Evolutionary conservation across 92 coral and sea anemone species (phyloP).

Genomic region (Actinernus sp.): DNA sequence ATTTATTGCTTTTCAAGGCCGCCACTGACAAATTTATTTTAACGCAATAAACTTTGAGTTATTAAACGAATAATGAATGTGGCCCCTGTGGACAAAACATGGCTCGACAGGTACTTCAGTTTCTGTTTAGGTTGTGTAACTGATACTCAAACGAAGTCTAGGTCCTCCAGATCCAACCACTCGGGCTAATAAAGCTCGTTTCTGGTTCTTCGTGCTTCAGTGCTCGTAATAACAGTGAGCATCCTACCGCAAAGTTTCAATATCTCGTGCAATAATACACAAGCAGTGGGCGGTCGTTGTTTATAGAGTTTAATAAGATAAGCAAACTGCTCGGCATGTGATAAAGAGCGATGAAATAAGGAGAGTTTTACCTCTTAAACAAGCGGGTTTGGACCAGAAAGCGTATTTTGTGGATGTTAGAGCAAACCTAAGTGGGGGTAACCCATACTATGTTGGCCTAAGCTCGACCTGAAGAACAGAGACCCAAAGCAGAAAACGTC

Average conservation of each 20-base stretch:
- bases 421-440: slow-evolving; percentile 1
- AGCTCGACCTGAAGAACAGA: background rate
- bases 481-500: slow-evolving; percentile 5
- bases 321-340: slow-evolving; percentile 87
- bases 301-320: slow-evolving; percentile 94
- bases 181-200: slow-evolving; percentile 10
- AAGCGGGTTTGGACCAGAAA: slow-evolving; percentile 11
- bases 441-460: background rate
- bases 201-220: slow-evolving; percentile 21
- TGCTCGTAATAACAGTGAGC: slow-evolving; percentile 27
- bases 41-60: slow-evolving; percentile 76
- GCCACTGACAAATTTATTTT: slow-evolving; percentile 81
- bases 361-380: slow-evolving; percentile 64
- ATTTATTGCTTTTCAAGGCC: slow-evolving; percentile 81
- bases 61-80: slow-evolving; percentile 34
- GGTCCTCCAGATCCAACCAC: background rate
- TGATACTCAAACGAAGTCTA: too few relatives aligned
- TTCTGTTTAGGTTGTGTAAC: too few relatives aligned
- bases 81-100: background rate
- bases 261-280: slow-evolving; percentile 87
- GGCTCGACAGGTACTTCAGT: background rate
- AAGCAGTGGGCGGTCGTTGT: slow-evolving; percentile 99
- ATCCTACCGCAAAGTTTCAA: slow-evolving; percentile 80
- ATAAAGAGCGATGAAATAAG: slow-evolving; percentile 69
- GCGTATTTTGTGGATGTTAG: slow-evolving; percentile 17